phyloP scores from a whole-genome alignment of 2,113 vertebrate species.

The Menura novaehollandiae region DNA sequence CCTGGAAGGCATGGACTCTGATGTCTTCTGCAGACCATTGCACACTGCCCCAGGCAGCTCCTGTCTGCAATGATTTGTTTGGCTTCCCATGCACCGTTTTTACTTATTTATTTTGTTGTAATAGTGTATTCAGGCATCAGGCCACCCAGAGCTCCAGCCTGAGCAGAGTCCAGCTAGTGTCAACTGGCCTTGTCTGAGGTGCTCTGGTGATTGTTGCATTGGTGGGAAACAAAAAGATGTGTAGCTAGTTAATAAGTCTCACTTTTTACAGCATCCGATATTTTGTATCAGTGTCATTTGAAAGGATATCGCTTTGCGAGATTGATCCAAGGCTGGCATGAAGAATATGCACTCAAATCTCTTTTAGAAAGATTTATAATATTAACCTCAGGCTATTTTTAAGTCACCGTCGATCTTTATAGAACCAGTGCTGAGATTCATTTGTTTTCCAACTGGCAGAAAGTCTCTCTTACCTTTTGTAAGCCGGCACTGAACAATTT shows the following conservation, averaged over 20 bases:
- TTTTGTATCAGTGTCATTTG: slow-evolving; percentile 68
- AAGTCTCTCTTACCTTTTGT: slow-evolving; percentile 73
- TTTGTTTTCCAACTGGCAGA: slow-evolving; percentile 75
- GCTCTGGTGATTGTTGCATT: neutral
- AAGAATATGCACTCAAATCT: slow-evolving; percentile 78
- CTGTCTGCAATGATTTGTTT: neutral
- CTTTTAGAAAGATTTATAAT: slow-evolving; percentile 82
- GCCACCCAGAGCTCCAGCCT: neutral
- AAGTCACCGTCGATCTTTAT: slow-evolving; percentile 75
- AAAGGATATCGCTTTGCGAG: slow-evolving; percentile 68
- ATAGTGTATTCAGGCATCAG: neutral
- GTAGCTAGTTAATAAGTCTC: slow-evolving; percentile 28
- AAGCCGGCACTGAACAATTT: slow-evolving; percentile 72
- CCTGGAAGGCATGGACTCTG: neutral
- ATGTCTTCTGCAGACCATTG: neutral
- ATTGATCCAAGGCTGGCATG: slow-evolving; percentile 74
- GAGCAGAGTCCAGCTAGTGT: neutral
- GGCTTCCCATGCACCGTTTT: neutral
- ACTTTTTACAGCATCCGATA: slow-evolving; percentile 57
- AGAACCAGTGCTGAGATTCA: slow-evolving; percentile 72
- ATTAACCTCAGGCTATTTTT: slow-evolving; percentile 80
- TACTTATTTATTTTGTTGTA: neutral
- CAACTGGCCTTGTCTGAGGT: neutral
- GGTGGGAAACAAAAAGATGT: slow-evolving; percentile 1
- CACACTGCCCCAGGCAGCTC: neutral